Base-by-base conservation (phyloP, 2,888 invertebrate species). In the Cantharis lateralis region DNA sequence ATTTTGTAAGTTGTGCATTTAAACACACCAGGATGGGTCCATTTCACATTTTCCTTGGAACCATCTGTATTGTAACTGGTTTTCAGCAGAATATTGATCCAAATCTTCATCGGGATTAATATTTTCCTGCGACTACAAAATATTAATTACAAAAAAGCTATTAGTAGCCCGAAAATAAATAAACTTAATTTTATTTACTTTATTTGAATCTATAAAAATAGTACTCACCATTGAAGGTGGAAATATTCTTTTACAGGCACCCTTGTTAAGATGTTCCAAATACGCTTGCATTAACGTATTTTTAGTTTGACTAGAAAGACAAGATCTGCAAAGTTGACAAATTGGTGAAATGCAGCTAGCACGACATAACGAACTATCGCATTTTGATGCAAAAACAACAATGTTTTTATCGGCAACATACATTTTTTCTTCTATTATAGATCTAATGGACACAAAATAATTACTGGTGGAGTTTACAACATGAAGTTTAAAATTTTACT, bases 11-110 rank as follows among this genome's bases (percentile, higher is more conserved):
- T 32, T 5, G 13, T 4, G 9, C n/a, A 64, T 79, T 90, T 90
- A 80, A 82, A 81, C 88, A 86, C 98, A 98, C 96, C 97, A 98
- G 28, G 92, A 91, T 3, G 87, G 81, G 84, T 98, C 96, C 78
- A 91, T 89, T 80, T 93, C 89, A 86, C 98, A 98, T 89, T 98
- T 98, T 70, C 95, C 96, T 87, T 94, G 92, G 87, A 95, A 97
- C 98, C 98, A 98, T 78, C 93, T 88, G 70, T 93, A 90, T 86
- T 96, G 92, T 78, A 96, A 88, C 85, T 92, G 92, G 88, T 98
- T 97, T 80, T 89, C 91, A 64, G 90, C 87, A 5, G 92, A 91
- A 77, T 95, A 90, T 26, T 91, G 88, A 72, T 90, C 90, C 15
- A 91, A 83, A 81, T 89, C 84, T 80, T 88, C 86, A 15, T 86